Conservation (phyloP, 2,797 vertebrate genomes). For the Manis pentadactyla region DNA sequence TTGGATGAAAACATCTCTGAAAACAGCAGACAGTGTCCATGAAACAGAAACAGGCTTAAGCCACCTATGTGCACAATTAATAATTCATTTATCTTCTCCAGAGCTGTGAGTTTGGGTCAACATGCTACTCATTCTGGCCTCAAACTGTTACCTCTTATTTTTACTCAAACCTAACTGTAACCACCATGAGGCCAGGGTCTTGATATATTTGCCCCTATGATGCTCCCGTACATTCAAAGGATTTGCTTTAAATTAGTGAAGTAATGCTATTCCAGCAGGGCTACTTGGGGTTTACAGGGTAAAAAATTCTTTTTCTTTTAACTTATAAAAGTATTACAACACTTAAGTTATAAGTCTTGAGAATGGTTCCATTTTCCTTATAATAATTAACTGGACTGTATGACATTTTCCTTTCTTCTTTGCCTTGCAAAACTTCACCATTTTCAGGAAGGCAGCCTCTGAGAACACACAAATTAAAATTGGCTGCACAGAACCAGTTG, state of each 20-base stretch:
- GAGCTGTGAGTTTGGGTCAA: not conserved
- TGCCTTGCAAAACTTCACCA: not conserved
- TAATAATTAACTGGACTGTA: not conserved
- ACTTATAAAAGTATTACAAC: not conserved
- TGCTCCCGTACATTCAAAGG: fast-evolving
- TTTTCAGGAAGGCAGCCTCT: not conserved
- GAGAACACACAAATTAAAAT: slow-evolving; percentile 12
- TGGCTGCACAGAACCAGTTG: not conserved
- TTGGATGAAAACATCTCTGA: slow-evolving; percentile 34
- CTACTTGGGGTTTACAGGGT: not conserved
- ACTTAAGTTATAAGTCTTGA: not conserved
- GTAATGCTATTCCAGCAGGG: not conserved
- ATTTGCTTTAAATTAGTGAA: not conserved
- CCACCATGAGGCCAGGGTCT: not conserved
- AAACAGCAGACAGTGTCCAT: not conserved
- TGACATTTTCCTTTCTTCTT: slow-evolving; percentile 14
- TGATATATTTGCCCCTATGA: fast-evolving
- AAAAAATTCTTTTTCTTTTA: not conserved
- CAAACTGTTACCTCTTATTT: not conserved
- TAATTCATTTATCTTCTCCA: not conserved
- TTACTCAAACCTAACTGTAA: not conserved
- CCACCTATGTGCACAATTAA: not conserved
- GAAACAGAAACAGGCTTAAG: not conserved
- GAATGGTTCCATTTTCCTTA: slow-evolving; percentile 32
- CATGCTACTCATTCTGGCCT: not conserved